phyloP scores from a whole-genome alignment of 2,797 vertebrate species.

The Ciconia nigra region DNA sequence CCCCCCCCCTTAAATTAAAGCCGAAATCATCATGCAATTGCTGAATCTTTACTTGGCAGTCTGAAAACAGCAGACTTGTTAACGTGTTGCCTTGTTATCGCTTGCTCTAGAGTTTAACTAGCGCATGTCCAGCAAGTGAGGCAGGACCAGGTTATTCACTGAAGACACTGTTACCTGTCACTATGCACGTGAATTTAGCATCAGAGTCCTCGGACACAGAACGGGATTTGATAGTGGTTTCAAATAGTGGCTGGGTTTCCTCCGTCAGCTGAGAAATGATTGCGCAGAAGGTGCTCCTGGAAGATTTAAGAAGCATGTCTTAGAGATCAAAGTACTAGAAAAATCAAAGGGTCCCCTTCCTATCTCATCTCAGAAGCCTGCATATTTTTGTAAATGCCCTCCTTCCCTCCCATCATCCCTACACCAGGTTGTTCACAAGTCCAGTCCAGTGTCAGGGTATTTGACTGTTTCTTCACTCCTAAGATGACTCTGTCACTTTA shows the following conservation, averaged over 20 bases:
- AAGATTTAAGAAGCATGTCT: conserved; percentile 69
- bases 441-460: background rate
- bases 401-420: background rate
- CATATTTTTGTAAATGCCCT: background rate
- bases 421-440: background rate
- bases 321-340: conserved; percentile 44
- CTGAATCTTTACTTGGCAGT: background rate
- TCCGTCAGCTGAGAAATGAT: conserved; percentile 98
- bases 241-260: conserved; percentile 94
- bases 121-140: background rate
- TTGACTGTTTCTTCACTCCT: background rate
- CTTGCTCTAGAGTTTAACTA: background rate
- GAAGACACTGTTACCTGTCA: conserved; percentile 85
- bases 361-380: background rate
- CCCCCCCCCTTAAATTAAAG: background rate
- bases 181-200: conserved; percentile 93
- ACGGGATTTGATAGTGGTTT: conserved; percentile 92
- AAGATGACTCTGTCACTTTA: background rate
- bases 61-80: background rate
- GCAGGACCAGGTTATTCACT: background rate
- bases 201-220: conserved; percentile 94
- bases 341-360: background rate
- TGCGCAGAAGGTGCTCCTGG: conserved; percentile 95
- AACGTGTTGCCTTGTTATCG: background rate
- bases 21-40: background rate